Percentiles rank a stretch among this genome's conserved stretches.
These are phyloP conservation scores for Pangasianodon gigas DNA, from an alignment of 2,113 vertebrate genomes.

Conservation along the genomic window DNA sequence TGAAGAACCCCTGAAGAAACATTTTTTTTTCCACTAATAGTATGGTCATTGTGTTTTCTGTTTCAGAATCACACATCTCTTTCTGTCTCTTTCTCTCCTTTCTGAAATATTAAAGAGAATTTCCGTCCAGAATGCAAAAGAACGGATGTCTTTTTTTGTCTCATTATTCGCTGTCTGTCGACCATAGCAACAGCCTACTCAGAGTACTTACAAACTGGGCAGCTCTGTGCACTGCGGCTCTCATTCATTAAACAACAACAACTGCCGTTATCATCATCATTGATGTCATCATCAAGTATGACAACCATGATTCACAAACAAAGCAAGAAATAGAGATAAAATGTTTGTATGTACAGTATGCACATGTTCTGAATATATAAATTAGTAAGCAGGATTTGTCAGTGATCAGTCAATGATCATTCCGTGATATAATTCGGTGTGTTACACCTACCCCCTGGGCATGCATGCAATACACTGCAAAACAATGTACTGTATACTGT, in stretches of 20 bases:
- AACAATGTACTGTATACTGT: not conserved
- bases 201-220: slow-evolving; percentile 14
- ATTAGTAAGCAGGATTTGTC: not conserved
- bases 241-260: slow-evolving; percentile 35
- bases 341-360: not conserved
- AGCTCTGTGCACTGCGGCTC: not conserved
- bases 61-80: not conserved
- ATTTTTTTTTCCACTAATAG: not conserved
- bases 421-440: not conserved
- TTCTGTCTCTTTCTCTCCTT: no score
- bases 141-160: slow-evolving; percentile 25
- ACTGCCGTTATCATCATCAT: slow-evolving; percentile 59
- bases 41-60: not conserved
- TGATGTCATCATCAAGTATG: not conserved
- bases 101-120: not conserved
- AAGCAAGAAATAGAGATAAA: not conserved
- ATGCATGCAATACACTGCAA: not conserved
- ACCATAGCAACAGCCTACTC: slow-evolving; percentile 49
- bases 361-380: not conserved
- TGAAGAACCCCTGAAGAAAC: not conserved
- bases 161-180: slow-evolving; percentile 7
- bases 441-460: not conserved
- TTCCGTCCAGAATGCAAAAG: not conserved
- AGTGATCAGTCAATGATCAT: not conserved
- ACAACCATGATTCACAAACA: not conserved